These are phyloP conservation scores for Malurus melanocephalus DNA, from an alignment of 2,113 vertebrate genomes.

Conservation along the genomic window DNA sequence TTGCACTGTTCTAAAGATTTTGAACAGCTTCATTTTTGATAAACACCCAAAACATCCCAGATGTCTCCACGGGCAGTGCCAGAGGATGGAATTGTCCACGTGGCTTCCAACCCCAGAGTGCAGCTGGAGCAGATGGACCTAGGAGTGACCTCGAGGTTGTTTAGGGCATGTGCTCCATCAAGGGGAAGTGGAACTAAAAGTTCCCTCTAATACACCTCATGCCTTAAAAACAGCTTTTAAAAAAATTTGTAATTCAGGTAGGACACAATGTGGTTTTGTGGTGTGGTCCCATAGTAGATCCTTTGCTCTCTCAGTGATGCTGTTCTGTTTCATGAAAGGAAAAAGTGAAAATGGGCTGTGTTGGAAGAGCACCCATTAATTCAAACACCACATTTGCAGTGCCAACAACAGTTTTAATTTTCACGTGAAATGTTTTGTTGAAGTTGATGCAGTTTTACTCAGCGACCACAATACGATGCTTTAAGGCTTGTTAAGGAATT, in stretches of 20 bases:
- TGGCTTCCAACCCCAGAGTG: not conserved
- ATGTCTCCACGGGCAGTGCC: not conserved
- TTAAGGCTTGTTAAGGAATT: constrained; percentile 46
- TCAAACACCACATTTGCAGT: not conserved
- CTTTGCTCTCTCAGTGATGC: not conserved
- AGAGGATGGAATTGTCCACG: not conserved
- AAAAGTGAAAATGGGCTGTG: not conserved
- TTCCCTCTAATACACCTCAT: not conserved
- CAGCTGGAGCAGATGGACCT: not conserved
- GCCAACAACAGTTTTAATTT: not conserved
- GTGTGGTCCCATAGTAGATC: not conserved
- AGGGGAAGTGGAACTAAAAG: not conserved
- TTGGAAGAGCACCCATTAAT: not conserved
- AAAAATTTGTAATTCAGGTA: not conserved
- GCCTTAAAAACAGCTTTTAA: not conserved
- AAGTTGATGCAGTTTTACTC: not conserved
- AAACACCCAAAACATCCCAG: not conserved
- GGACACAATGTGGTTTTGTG: not conserved
- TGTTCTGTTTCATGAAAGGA: not conserved
- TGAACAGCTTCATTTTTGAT: not conserved
- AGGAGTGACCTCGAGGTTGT: not conserved
- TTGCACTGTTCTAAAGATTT: not conserved
- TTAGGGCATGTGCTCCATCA: rapidly evolving
- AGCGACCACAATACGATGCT: constrained; percentile 21
- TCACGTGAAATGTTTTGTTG: not conserved